Conservation (phyloP, 2,113 vertebrate genomes). For the Murina feae region DNA sequence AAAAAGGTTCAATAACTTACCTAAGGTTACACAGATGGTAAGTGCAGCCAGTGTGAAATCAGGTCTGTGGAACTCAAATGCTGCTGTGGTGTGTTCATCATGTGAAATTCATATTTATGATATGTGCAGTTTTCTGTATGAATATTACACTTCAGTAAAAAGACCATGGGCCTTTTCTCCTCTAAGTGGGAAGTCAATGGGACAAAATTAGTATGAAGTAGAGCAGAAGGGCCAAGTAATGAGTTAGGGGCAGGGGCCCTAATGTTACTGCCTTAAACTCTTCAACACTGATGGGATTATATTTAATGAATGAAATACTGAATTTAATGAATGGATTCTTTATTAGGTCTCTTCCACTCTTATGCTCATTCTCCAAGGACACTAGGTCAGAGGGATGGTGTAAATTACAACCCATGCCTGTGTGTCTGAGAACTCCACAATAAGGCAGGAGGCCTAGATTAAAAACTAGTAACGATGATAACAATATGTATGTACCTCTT, state of each 20-base stretch:
- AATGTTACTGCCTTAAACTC: not conserved
- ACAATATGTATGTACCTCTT: not conserved
- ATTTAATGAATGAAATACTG: not conserved
- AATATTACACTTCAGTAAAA: not conserved
- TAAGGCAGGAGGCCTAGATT: not conserved
- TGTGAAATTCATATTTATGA: not conserved
- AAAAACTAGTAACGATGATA: not conserved
- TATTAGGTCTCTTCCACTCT: not conserved
- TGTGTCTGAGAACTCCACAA: not conserved
- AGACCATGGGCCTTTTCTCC: not conserved
- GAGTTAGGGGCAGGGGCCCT: not conserved
- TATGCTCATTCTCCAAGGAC: not conserved
- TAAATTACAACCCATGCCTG: not conserved
- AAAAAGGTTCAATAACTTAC: not conserved
- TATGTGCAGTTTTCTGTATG: not conserved
- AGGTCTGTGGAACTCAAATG: not conserved
- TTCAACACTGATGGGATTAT: not conserved
- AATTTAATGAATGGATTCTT: not conserved
- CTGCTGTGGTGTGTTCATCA: not conserved
- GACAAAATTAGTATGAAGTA: not conserved
- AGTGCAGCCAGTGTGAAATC: not conserved
- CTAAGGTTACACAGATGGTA: not conserved
- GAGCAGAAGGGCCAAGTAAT: not conserved
- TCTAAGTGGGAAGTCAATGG: not conserved
- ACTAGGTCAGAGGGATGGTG: not conserved